Conservation (phyloP, 2,113 vertebrate genomes). For the Axis porcinus region DNA sequence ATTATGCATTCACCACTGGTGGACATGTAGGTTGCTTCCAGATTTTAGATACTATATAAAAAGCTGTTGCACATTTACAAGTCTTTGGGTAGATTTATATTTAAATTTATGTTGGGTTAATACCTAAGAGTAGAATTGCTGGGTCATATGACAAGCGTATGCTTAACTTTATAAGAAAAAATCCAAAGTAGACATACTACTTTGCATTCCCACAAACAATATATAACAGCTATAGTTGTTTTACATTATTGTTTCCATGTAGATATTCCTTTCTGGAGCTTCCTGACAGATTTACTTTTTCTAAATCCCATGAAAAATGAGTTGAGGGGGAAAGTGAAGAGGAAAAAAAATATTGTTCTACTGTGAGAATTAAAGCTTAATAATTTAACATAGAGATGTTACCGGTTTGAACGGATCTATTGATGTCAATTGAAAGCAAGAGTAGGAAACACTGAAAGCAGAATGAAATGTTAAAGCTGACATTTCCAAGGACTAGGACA, state of each 20-base stretch:
- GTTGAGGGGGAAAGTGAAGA: not conserved
- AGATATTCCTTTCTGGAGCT: constrained; percentile 3
- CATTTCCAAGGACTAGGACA: not conserved
- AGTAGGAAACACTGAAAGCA: not conserved
- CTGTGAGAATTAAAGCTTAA: constrained; percentile 20
- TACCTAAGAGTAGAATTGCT: not conserved
- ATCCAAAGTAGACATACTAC: not conserved
- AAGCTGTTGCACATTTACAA: not conserved
- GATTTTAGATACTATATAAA: not conserved
- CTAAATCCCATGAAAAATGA: not conserved
- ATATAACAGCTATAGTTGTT: not conserved
- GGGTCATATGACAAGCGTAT: not conserved
- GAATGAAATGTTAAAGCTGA: not conserved
- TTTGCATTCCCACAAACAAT: not conserved
- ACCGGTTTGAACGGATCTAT: not conserved
- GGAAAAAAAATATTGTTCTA: not conserved
- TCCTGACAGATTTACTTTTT: not conserved
- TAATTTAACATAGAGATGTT: not conserved
- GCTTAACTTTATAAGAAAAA: constrained; percentile 8
- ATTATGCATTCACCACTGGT: not conserved
- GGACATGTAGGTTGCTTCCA: not conserved
- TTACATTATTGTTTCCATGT: not conserved
- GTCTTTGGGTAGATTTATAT: not conserved
- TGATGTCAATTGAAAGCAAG: not conserved
- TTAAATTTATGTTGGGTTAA: constrained; percentile 6